Base-by-base conservation (phyloP, 2,113 vertebrate genomes). In the Nestor notabilis region DNA sequence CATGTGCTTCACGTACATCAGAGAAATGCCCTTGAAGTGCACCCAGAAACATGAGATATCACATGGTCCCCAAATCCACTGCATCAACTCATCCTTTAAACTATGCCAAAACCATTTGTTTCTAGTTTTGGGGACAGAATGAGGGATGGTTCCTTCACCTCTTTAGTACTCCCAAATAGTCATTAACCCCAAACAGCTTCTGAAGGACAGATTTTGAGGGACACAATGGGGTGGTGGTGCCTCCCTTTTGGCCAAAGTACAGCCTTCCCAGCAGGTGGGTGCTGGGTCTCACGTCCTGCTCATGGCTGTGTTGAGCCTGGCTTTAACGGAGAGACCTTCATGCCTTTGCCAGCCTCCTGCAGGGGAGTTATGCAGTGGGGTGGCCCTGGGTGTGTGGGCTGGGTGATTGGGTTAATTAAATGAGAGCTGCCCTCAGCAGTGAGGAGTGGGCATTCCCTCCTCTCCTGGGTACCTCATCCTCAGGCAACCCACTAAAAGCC, bases 331-430 rank as follows among this genome's bases (percentile, higher is more conserved):
- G 44, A 13, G 17, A 43, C 4, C 7, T 16, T 13, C 17, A 12
- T 65, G 44, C n/a, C 46, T 39, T 18, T 28, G 49, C 28, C 75
- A 58, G 5, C 17, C 44, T 65, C 25, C 60, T 0, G 1, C 5
- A 3, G 13, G 7, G 50, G 44, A 39, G 58, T 5, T 5, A 6
- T 2, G 0, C 0, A 0, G 16, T 4, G 43, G n/a, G 25, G 21
- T 20, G n/a, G 49, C 49, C 74, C 29, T 6, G 52, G 35, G 35
- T 1, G 3, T 37, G 41, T n/a, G 53, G 41, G 47, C 12, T 60
- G 61, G 5, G 31, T 10, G 23, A 15, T 55, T 29, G 13, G 35
- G 5, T 25, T 56, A 61, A 58, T 28, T 20, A 76, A n/a, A 82
- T 28, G 16, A 31, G 35, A 86, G 46, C 24, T 66, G 43, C 80